phyloP scores from a whole-genome alignment of 2,113 vertebrate genomes.

The Python bivittatus region DNA sequence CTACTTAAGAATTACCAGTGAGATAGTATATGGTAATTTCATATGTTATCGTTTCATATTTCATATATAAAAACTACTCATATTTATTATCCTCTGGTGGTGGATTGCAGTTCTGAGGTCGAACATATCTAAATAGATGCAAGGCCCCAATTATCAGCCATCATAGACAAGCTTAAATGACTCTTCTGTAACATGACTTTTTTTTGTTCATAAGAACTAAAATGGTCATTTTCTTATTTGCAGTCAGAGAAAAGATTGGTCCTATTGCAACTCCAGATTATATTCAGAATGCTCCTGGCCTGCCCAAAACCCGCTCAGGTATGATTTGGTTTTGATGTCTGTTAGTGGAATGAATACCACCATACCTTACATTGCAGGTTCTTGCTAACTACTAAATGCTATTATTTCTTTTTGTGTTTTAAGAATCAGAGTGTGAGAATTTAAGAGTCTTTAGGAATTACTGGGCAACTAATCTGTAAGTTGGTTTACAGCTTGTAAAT shows the following conservation, averaged over 20 bases:
- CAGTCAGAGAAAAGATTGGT: slow-evolving; percentile 96
- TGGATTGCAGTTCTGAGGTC: background rate
- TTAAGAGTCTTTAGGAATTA: background rate
- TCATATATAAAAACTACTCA: no score
- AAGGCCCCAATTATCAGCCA: background rate
- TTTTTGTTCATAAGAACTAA: background rate
- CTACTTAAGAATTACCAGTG: background rate
- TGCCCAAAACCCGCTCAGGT: slow-evolving; percentile 98
- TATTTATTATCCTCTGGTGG: background rate
- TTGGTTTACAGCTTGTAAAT: background rate
- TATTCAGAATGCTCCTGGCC: slow-evolving; percentile 92
- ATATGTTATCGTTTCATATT: no score
- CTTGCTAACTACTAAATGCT: background rate
- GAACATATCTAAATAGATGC: background rate
- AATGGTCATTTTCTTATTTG: background rate
- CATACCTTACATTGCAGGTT: background rate
- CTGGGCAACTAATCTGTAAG: background rate
- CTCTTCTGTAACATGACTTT: background rate
- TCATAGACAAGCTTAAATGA: background rate
- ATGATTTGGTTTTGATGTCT: slow-evolving; percentile 11
- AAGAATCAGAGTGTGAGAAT: background rate
- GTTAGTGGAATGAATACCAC: background rate
- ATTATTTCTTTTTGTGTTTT: background rate
- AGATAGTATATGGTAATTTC: no score
- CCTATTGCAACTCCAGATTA: slow-evolving; percentile 96